Conservation (phyloP, 2,888 invertebrate species). For the Drosophila fungiperda region DNA sequence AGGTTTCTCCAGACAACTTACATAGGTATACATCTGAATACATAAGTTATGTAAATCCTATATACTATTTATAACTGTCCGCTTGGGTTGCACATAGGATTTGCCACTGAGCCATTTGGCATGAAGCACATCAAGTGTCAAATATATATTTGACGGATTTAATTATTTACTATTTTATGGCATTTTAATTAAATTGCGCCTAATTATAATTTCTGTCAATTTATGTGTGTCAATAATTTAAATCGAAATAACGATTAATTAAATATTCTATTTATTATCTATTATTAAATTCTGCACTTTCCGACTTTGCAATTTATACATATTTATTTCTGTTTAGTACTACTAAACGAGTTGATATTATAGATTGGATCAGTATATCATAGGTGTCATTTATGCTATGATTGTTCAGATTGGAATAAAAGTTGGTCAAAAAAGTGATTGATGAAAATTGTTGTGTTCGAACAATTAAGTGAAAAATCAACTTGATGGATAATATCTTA, state of each 20-base stretch:
- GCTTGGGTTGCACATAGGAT: not conserved
- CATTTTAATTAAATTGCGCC: constrained; percentile 48
- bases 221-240: constrained; percentile 1
- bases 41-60: constrained; percentile 51
- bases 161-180: constrained; percentile 33
- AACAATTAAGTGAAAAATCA: constrained; percentile 23
- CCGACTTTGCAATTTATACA: not conserved
- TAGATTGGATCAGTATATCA: not conserved
- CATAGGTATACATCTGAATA: not conserved
- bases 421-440: constrained; percentile 4
- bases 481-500: constrained; percentile 22
- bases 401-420: not conserved
- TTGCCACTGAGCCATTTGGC: not conserved
- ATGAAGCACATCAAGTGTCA: constrained; percentile 25
- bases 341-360: no score
- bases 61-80: constrained; percentile 14
- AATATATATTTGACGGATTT: constrained; percentile 17
- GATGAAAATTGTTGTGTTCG: not conserved
- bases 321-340: no score
- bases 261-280: no score
- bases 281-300: not conserved
- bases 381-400: not conserved
- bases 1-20: not conserved
- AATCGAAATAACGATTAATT: not conserved
- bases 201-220: constrained; percentile 25